These are phyloP conservation scores for Sclerodermus sp. DNA, from an alignment of 2,888 invertebrate species.

Conservation along the genomic window DNA sequence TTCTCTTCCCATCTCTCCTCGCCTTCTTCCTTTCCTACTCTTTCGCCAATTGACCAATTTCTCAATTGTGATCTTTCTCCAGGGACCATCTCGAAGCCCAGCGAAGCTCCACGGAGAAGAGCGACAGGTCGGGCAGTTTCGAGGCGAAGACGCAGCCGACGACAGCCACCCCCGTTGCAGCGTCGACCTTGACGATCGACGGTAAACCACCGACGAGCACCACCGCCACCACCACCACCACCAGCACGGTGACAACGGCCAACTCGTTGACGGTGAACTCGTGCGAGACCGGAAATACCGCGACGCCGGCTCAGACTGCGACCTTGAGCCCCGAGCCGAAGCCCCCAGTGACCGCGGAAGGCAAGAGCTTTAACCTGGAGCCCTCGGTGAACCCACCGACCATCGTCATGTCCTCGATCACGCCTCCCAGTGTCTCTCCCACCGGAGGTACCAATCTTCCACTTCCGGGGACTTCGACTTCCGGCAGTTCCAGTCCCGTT, in stretches of 20 bases:
- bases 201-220: conserved; percentile 34
- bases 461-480: conserved; percentile 60
- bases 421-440: conserved; percentile 80
- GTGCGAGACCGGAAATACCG: conserved; percentile 59
- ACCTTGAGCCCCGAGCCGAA: conserved; percentile 25
- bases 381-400: conserved; percentile 65
- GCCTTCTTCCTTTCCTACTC: too few species aligned
- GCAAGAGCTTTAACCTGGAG: conserved; percentile 36
- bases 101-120: conserved; percentile 35
- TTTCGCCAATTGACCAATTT: background rate
- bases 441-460: conserved; percentile 59
- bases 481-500: conserved; percentile 56
- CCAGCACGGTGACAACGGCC: background rate
- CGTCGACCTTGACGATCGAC: conserved; percentile 51
- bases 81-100: conserved; percentile 51
- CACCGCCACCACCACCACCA: conserved; percentile 60
- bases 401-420: conserved; percentile 81
- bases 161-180: conserved; percentile 47
- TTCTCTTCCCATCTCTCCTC: too few species aligned
- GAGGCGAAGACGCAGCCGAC: conserved; percentile 28
- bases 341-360: conserved; percentile 10
- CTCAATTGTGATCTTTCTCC: conserved; percentile 4
- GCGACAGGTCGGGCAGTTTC: conserved; percentile 36
- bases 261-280: conserved; percentile 27
- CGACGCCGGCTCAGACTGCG: conserved; percentile 66